phyloP scores from a whole-genome alignment of 2,113 vertebrate genomes.

The Phocoena phocoena region DNA sequence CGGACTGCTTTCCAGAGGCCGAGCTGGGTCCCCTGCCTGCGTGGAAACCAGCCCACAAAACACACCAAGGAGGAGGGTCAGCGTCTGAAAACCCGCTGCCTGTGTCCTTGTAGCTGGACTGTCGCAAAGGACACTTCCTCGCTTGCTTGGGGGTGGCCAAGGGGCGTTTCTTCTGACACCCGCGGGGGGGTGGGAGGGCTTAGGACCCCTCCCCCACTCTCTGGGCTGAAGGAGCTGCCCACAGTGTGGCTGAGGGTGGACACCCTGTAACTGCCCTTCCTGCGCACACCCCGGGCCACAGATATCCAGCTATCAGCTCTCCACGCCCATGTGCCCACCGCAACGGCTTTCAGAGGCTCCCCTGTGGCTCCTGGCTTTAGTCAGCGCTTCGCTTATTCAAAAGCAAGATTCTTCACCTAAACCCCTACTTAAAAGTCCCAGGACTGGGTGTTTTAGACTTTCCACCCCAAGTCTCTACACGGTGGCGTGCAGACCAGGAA shows the following conservation, averaged over 20 bases:
- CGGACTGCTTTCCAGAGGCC: background rate
- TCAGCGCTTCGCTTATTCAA: background rate
- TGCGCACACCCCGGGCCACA: background rate
- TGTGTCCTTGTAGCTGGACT: background rate
- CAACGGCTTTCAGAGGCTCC: rapidly evolving
- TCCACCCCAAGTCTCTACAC: background rate
- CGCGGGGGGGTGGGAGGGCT: background rate
- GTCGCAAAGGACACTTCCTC: background rate
- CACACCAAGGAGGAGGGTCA: background rate
- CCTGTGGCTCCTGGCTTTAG: background rate
- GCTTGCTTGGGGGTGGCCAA: background rate
- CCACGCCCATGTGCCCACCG: rapidly evolving
- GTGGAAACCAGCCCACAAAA: background rate
- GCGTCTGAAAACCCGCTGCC: background rate
- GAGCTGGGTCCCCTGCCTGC: background rate
- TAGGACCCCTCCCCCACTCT: background rate
- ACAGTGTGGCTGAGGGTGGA: too few relatives aligned
- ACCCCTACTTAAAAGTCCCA: background rate
- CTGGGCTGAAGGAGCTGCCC: background rate
- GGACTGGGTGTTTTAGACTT: background rate
- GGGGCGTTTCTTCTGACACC: background rate
- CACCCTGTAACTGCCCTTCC: background rate
- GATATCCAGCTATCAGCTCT: background rate
- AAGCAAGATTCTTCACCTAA: background rate
- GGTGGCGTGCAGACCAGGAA: background rate